A percentile compares a stretch with the other conserved stretches of the same genome.
These are phyloP conservation scores for Chaitophorus viminalis DNA, from an alignment of 2,888 invertebrate species.

Conservation along the genomic window DNA sequence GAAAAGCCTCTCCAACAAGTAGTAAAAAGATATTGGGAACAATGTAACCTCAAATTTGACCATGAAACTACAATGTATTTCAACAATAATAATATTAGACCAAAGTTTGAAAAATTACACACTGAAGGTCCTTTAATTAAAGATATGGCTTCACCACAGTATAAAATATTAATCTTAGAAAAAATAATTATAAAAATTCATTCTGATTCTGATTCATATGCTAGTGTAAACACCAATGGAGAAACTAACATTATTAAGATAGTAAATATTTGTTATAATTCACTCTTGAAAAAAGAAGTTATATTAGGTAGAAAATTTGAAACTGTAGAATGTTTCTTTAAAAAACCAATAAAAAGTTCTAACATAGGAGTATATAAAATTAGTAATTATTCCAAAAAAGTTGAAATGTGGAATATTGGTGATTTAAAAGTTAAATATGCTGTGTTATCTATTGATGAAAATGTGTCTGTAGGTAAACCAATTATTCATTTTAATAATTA, in stretches of 20 bases:
- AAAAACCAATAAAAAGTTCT: not conserved
- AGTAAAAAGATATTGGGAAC: constrained; percentile 1
- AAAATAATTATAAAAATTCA: constrained; percentile 6
- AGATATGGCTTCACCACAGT: not conserved
- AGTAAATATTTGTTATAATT: constrained; percentile 11
- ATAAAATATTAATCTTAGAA: constrained; percentile 1
- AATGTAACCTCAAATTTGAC: too few species aligned
- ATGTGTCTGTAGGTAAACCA: not conserved
- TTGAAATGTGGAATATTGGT: constrained; percentile 12
- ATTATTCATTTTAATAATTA: constrained; percentile 17
- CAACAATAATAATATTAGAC: not conserved
- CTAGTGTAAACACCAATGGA: not conserved
- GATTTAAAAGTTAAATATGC: constrained; percentile 4
- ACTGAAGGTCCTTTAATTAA: constrained; percentile 5
- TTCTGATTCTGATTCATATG: constrained; percentile 11
- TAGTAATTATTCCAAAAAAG: not conserved
- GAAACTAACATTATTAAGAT: not conserved
- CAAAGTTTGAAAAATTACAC: not conserved
- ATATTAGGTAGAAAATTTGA: constrained; percentile 7
- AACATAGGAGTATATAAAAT: constrained; percentile 1
- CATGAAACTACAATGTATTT: too few species aligned
- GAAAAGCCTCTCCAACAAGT: not conserved
- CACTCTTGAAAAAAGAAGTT: not conserved
- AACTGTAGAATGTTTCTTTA: constrained; percentile 1
- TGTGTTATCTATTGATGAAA: constrained; percentile 12